A percentile compares a stretch with the other conserved stretches of the same genome.
Evolutionary conservation across 1,140 invertebrate genomes (phyloP).

Genomic region (Anthonomus grandis): DNA sequence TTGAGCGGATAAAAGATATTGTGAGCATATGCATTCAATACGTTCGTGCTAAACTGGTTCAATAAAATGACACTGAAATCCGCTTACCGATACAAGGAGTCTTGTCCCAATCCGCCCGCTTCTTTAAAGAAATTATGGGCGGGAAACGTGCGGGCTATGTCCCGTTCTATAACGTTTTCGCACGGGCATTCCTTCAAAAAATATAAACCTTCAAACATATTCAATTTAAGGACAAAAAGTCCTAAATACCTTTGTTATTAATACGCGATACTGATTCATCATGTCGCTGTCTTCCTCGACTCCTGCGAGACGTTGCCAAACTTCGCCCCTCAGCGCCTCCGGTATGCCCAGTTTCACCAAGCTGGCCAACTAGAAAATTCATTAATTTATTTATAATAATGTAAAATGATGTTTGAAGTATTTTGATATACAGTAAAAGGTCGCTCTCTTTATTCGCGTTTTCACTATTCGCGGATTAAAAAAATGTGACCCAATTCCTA

Average conservation of each 20-base stretch:
- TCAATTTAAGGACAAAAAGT: not conserved
- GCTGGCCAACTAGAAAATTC: slow-evolving; percentile 56
- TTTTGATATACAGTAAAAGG: too few relatives aligned
- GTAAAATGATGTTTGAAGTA: too few relatives aligned
- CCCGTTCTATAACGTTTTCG: slow-evolving; percentile 90
- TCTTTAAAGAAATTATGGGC: slow-evolving; percentile 98
- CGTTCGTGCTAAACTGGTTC: too few relatives aligned
- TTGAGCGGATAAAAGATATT: too few relatives aligned
- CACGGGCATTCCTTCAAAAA: slow-evolving; percentile 72
- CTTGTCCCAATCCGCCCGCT: slow-evolving; percentile 86
- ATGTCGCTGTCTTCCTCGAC: slow-evolving; percentile 79
- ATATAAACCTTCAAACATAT: not conserved
- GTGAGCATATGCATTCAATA: too few relatives aligned
- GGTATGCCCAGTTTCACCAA: slow-evolving; percentile 90
- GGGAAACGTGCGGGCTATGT: slow-evolving; percentile 97
- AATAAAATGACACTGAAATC: too few relatives aligned
- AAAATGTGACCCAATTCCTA: too few relatives aligned
- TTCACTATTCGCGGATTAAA: too few relatives aligned
- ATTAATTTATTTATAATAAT: too few relatives aligned
- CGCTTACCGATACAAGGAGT: slow-evolving; percentile 77
- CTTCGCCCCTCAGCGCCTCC: slow-evolving; percentile 92
- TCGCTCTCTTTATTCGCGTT: too few relatives aligned
- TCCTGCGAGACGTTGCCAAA: slow-evolving; percentile 93
- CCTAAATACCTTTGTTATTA: slow-evolving; percentile 79
- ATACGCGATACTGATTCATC: slow-evolving; percentile 86